Evolutionary conservation across 2,888 invertebrate species (phyloP).

Genomic region (Gandaritis pyraliata): DNA sequence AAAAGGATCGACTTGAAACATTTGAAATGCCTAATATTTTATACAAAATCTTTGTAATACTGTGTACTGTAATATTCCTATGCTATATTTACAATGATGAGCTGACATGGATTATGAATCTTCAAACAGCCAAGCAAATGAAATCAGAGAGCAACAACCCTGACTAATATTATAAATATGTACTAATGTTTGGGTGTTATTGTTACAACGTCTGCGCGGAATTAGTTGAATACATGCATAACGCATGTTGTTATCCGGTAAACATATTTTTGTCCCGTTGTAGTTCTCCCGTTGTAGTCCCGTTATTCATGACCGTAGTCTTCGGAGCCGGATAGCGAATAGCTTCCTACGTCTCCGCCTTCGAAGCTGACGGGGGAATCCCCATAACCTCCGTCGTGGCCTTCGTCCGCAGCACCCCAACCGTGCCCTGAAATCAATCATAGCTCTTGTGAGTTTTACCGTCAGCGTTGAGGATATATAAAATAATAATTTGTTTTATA

Average conservation of each 20-base stretch:
- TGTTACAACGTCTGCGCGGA: neutral
- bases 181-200: neutral
- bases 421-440: constrained; percentile 64
- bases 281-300: neutral
- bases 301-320: constrained; percentile 58
- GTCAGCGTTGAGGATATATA: neutral
- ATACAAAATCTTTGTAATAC: constrained; percentile 20
- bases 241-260: neutral
- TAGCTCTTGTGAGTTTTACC: neutral
- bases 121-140: neutral
- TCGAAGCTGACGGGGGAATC: constrained; percentile 75
- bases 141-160: neutral
- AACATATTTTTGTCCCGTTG: neutral
- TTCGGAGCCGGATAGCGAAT: constrained; percentile 61
- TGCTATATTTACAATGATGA: constrained; percentile 25
- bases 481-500: neutral
- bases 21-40: constrained; percentile 20
- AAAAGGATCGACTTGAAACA: constrained; percentile 19
- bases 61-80: constrained; percentile 2
- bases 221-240: neutral
- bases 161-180: neutral
- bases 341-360: constrained; percentile 67
- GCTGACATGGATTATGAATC: neutral
- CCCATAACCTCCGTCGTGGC: constrained; percentile 62
- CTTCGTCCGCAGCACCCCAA: constrained; percentile 76